Evolutionary conservation across 1,140 invertebrate species (phyloP).

Genomic region (Drosophila baimaii): DNA sequence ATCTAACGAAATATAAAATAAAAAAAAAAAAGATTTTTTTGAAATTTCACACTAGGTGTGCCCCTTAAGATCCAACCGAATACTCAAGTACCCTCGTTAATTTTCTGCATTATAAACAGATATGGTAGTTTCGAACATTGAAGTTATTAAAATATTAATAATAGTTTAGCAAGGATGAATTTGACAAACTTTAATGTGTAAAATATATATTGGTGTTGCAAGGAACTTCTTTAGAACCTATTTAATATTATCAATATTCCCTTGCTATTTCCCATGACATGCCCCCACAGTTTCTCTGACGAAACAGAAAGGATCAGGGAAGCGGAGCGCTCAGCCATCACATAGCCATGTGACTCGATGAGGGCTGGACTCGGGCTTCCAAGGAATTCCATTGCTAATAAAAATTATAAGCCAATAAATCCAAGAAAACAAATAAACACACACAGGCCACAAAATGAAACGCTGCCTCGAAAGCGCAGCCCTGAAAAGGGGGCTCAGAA

Average conservation of each 20-base stretch:
- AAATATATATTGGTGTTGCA: too few relatives aligned
- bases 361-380: constrained; percentile 54
- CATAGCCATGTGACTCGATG: constrained; percentile 31
- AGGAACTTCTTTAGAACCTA: neutral
- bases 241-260: neutral
- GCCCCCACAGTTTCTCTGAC: constrained; percentile 29
- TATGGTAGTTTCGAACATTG: neutral
- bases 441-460: constrained; percentile 53
- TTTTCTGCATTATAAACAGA: neutral
- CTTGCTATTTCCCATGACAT: constrained; percentile 16
- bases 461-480: constrained; percentile 53
- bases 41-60: too few relatives aligned
- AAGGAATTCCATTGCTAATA: constrained; percentile 78
- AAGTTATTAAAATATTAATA: neutral
- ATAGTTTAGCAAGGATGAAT: too few relatives aligned
- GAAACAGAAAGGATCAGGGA: constrained; percentile 12
- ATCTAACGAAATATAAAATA: too few relatives aligned
- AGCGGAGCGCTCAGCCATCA: constrained; percentile 28
- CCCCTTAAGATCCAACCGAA: too few relatives aligned
- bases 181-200: too few relatives aligned
- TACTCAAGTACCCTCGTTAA: too few relatives aligned
- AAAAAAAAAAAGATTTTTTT: too few relatives aligned
- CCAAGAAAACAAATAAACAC: constrained; percentile 66
- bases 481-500: constrained; percentile 21
- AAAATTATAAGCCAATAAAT: constrained; percentile 83